Evolutionary conservation across 1,140 invertebrate species (phyloP).

Genomic region (Ostrea edulis): DNA sequence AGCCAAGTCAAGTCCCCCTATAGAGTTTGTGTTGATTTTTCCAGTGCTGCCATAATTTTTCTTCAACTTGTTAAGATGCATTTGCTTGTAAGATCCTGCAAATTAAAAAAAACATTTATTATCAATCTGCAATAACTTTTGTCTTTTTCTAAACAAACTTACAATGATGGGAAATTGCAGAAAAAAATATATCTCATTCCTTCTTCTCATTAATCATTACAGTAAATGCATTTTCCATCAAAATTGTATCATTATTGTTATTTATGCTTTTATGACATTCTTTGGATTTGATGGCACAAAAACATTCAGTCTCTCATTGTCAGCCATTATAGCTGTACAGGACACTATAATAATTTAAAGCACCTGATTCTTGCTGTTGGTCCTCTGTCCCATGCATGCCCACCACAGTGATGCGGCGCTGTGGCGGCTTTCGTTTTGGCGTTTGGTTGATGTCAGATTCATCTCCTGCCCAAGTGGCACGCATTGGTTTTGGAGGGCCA

Average conservation of each 20-base stretch:
- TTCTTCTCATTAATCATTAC: no score
- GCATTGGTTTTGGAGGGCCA: conserved; percentile 53
- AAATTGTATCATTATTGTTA: no score
- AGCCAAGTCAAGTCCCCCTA: conserved; percentile 52
- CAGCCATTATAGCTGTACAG: no score
- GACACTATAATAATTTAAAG: no score
- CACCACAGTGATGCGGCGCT: conserved; percentile 61
- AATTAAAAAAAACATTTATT: not conserved
- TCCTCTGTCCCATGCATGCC: conserved; percentile 58
- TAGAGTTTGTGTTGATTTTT: conserved; percentile 50
- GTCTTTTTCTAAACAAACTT: no score
- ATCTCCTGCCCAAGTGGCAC: conserved; percentile 51
- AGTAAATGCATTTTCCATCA: no score
- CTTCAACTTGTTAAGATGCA: conserved; percentile 60
- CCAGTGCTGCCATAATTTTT: conserved; percentile 50
- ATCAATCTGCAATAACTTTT: no score
- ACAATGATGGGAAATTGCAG: no score
- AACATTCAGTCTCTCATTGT: no score
- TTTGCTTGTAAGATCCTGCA: conserved; percentile 61
- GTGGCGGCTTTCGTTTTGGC: conserved; percentile 52
- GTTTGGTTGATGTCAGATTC: conserved; percentile 32
- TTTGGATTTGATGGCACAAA: no score
- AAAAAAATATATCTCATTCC: no score
- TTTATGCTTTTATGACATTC: no score
- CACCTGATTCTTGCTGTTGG: conserved; percentile 5